Evolutionary conservation across 1,140 invertebrate species (phyloP).

Genomic region (Idris sp.): DNA sequence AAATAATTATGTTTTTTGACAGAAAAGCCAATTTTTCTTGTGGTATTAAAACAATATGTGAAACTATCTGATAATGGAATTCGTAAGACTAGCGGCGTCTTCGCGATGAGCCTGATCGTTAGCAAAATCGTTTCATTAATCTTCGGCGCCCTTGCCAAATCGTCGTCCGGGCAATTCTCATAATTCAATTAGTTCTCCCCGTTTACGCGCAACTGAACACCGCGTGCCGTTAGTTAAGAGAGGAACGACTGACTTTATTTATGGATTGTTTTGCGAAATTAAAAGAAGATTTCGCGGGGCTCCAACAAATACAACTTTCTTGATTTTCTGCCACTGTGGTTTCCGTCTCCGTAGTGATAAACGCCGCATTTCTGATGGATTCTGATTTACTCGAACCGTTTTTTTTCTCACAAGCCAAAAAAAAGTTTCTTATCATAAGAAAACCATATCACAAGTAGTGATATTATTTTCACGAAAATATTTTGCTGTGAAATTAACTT

Average conservation of each 20-base stretch:
- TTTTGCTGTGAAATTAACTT: neutral
- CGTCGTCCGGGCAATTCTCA: constrained; percentile 70
- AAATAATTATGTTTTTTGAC: constrained; percentile 6
- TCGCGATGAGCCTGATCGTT: constrained; percentile 65
- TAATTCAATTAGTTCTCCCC: constrained; percentile 73
- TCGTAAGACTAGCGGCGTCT: constrained; percentile 45
- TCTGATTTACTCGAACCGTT: neutral
- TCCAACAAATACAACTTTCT: constrained; percentile 28
- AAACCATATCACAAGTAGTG: neutral
- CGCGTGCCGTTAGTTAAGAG: constrained; percentile 19
- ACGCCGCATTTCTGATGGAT: constrained; percentile 4
- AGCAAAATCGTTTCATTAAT: constrained; percentile 73
- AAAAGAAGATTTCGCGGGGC: constrained; percentile 62
- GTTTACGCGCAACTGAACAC: constrained; percentile 26
- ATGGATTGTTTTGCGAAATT: constrained; percentile 70
- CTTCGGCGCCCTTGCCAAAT: constrained; percentile 70
- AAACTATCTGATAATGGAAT: constrained; percentile 56
- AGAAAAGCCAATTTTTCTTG: constrained; percentile 27
- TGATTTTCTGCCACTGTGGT: constrained; percentile 15
- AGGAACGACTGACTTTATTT: constrained; percentile 64
- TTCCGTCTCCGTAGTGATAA: constrained; percentile 9
- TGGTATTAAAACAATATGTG: constrained; percentile 27
- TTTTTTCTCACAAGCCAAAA: neutral
- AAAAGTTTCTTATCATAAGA: no score
- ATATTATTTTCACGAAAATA: neutral